Percentiles rank a stretch among this genome's conserved stretches.
phyloP scores from a whole-genome alignment of 1,140 invertebrate genomes.

The Leptinotarsa texana region DNA sequence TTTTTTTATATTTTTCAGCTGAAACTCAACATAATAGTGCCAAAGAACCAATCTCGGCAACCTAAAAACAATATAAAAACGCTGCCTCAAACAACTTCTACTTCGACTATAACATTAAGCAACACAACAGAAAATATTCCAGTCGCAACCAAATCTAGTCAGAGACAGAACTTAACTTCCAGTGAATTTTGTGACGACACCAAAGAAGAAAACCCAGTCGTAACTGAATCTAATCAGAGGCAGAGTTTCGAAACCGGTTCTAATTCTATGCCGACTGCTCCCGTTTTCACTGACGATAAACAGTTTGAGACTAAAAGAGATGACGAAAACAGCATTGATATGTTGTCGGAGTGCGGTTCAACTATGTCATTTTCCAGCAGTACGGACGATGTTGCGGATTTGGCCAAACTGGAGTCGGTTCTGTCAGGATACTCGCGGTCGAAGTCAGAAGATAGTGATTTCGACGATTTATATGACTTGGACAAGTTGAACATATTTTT shows the following conservation, averaged over 20 bases:
- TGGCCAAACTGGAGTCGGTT: neutral
- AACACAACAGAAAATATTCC: neutral
- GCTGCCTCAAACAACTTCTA: neutral
- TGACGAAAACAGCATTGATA: neutral
- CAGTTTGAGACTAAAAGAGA: neutral
- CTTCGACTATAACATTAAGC: neutral
- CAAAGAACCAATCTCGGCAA: neutral
- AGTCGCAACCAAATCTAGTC: neutral
- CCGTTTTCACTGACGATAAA: neutral
- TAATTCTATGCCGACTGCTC: neutral
- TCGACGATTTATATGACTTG: neutral
- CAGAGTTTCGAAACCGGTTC: neutral
- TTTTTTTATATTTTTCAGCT: neutral
- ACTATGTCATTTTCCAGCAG: neutral
- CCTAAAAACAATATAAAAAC: neutral
- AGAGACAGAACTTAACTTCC: neutral
- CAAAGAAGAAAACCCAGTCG: neutral
- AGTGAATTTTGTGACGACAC: neutral
- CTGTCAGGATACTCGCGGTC: neutral
- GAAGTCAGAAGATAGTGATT: neutral
- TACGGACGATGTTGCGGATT: neutral
- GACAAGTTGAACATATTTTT: neutral
- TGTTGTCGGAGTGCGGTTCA: neutral
- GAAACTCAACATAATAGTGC: neutral
- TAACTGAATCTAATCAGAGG: neutral